Evolutionary conservation across 2,113 vertebrate species (phyloP).

Genomic region (Saccopteryx bilineata): DNA sequence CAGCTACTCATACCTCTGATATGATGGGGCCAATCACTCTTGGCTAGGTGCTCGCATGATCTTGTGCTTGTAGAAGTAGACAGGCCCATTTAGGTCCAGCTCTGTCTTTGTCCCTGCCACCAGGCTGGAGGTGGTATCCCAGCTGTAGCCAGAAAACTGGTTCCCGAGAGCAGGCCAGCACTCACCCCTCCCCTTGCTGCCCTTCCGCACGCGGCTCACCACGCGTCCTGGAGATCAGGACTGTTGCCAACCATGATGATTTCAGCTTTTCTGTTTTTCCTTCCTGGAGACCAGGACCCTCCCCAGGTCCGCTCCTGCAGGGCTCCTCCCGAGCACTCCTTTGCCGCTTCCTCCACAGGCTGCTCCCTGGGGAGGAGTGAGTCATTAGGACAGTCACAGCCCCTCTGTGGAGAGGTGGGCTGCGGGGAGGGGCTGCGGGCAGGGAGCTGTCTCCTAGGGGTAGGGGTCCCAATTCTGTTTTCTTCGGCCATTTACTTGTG

Average conservation of each 20-base stretch:
- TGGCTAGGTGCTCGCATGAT: background rate
- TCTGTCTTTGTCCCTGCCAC: background rate
- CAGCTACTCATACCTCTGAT: too few species aligned
- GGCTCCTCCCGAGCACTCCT: background rate
- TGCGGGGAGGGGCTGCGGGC: background rate
- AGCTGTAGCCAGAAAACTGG: background rate
- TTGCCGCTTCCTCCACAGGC: conserved; percentile 14
- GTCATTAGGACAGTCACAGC: background rate
- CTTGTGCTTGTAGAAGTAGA: background rate
- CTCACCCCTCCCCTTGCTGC: rapidly evolving
- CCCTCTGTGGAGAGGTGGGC: background rate
- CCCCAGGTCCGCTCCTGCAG: background rate
- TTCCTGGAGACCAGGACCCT: conserved; percentile 81
- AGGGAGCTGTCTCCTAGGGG: background rate
- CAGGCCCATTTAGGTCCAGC: background rate
- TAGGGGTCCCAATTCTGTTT: conserved; percentile 35
- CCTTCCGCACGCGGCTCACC: background rate
- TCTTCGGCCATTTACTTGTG: conserved; percentile 50
- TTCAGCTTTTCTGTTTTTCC: conserved; percentile 73
- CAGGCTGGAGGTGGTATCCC: background rate
- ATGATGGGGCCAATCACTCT: background rate
- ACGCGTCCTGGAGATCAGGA: background rate
- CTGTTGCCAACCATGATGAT: conserved; percentile 33
- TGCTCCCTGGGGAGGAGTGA: conserved; percentile 4
- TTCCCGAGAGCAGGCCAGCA: background rate